These are phyloP conservation scores for Erinaceus europaeus DNA, from an alignment of 2,113 vertebrate genomes.

Conservation along the genomic window DNA sequence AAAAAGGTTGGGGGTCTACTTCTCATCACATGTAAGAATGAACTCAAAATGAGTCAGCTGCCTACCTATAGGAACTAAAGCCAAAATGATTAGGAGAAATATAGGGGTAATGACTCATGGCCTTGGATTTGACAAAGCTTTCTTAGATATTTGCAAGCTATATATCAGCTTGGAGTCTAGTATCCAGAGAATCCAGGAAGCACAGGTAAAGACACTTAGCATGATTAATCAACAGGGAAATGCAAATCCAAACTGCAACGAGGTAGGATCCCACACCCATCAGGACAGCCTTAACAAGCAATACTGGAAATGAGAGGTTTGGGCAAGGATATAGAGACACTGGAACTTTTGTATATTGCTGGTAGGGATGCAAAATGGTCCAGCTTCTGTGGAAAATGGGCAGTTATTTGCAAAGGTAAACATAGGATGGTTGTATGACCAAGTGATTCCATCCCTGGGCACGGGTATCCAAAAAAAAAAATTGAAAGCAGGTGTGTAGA, in stretches of 20 bases:
- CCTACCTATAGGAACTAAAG: neutral
- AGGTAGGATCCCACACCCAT: neutral
- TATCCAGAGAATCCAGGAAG: no score
- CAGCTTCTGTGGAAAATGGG: neutral
- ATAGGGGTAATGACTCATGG: neutral
- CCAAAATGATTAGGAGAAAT: neutral
- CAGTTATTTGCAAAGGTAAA: neutral
- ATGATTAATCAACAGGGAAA: neutral
- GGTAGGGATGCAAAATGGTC: neutral
- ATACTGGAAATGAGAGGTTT: neutral
- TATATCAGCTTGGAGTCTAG: no score
- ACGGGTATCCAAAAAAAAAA: neutral
- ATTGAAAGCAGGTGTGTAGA: neutral
- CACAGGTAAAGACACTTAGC: neutral
- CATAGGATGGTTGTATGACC: neutral
- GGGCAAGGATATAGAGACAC: neutral
- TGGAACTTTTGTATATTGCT: neutral
- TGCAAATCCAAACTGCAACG: neutral
- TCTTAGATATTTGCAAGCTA: neutral
- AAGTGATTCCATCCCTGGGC: neutral
- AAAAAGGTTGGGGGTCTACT: neutral
- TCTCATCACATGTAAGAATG: neutral
- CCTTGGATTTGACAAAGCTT: neutral
- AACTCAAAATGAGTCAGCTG: neutral
- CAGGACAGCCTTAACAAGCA: neutral